These are phyloP conservation scores for Neopelma chrysocephalum DNA, from an alignment of 2,797 vertebrate species.

Conservation along the genomic window DNA sequence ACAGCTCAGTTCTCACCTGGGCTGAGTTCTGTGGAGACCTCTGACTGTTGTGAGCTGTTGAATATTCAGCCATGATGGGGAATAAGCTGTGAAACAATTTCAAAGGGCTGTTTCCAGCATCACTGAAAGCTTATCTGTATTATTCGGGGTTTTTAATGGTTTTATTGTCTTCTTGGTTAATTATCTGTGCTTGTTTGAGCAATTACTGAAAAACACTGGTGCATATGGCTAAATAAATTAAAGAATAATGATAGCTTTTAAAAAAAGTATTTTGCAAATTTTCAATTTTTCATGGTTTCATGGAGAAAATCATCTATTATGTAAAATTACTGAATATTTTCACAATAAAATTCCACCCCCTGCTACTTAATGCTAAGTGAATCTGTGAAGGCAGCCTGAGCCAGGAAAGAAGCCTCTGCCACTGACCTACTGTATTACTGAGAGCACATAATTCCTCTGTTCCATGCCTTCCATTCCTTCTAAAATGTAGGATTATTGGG, in stretches of 20 bases:
- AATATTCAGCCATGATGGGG: background rate
- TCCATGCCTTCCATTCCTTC: background rate
- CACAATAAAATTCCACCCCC: background rate
- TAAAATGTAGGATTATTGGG: background rate
- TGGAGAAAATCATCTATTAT: background rate
- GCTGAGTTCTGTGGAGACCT: background rate
- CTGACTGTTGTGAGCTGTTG: background rate
- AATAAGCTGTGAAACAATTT: background rate
- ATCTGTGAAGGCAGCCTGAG: background rate
- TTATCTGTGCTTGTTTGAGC: constrained; percentile 22
- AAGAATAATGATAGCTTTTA: constrained; percentile 16
- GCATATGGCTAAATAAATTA: constrained; percentile 44
- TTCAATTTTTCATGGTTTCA: constrained; percentile 20
- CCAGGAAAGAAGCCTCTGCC: background rate
- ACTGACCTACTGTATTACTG: background rate
- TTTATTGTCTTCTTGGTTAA: constrained; percentile 15
- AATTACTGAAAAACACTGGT: constrained; percentile 11
- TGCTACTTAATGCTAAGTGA: background rate
- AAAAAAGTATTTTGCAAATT: background rate
- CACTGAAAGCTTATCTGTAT: background rate
- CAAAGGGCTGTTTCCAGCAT: background rate
- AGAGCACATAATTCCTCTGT: background rate
- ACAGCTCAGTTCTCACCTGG: background rate
- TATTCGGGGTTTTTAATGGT: background rate
- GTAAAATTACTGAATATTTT: background rate